Base-by-base conservation (phyloP, 2,888 invertebrate genomes). In the Cataglyphis cursor region DNA sequence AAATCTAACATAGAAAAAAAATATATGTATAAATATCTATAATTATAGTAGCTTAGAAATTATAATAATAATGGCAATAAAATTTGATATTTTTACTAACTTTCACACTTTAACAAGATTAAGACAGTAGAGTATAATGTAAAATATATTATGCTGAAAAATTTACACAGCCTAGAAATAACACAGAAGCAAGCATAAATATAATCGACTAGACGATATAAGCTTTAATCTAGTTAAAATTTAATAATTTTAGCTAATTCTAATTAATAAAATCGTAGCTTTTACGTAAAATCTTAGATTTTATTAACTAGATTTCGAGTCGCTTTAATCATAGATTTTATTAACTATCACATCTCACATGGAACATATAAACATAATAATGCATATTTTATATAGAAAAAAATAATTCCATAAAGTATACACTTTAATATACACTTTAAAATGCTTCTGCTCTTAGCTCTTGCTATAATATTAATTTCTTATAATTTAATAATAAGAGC, bases 401-500 rank as follows among this genome's bases (percentile, higher is more conserved):
- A 18, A 4, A 15, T 28, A 31, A 44, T 41, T 44, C 8, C 3
- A 1, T 41, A 61, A 61, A 48, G 15, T 31, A 18, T 24, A 24
- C 24, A 24, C 24, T 24, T 24, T 24, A 24, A 24, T 24, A 18
- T 21, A 57, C 21, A 74, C 0, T 38, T 54, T 24, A 51, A 65
- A 75, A 21, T 28, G 65, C 38, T 66, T 38, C 9, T 35, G 15
- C 6, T 62, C 2, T 6, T 18, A 12, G 51, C 12, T 54, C 41
- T 76, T 38, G 38, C n/a, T 65, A 24, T n/a, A 72, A 44, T 31
- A 44, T 61, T 61, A 48, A 28, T 12, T 75, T 65, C 2, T 48
- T 1, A 24, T 24, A 38, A 24, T 64, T n/a, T n/a, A n/a, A 12
- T 44, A 61, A 4, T 61, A 73, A 8, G 1, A 59, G 6, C 6